phyloP scores from a whole-genome alignment of 1,140 invertebrate species.

The Conus ventricosus region DNA sequence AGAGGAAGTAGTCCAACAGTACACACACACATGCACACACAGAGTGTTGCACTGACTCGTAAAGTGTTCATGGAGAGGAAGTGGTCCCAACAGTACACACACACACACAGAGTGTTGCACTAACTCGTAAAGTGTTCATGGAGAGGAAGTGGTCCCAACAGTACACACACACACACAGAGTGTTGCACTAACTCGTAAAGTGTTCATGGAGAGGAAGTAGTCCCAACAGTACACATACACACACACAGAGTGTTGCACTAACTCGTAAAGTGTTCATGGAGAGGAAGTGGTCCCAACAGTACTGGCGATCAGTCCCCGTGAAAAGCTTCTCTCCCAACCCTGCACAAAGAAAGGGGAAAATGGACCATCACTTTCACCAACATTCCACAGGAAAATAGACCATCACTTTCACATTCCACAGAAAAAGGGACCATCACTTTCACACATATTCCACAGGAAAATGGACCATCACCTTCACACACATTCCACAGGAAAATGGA shows the following conservation, averaged over 20 bases:
- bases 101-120: slow-evolving; percentile 20
- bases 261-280: slow-evolving; percentile 81
- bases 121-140: slow-evolving; percentile 78
- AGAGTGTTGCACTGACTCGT: slow-evolving; percentile 43
- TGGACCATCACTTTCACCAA: too few species aligned
- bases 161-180: slow-evolving; percentile 62
- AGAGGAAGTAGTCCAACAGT: slow-evolving; percentile 88
- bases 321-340: slow-evolving; percentile 79
- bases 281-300: slow-evolving; percentile 86
- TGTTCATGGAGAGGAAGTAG: slow-evolving; percentile 85
- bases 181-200: slow-evolving; percentile 74
- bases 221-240: slow-evolving; percentile 83
- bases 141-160: slow-evolving; percentile 87
- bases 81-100: too few species aligned
- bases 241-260: slow-evolving; percentile 27
- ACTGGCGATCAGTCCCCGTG: slow-evolving; percentile 76
- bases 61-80: slow-evolving; percentile 85
- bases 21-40: too few species aligned
- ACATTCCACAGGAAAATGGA: too few species aligned
- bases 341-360: slow-evolving; percentile 69
- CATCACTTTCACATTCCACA: too few species aligned
- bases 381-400: too few species aligned
- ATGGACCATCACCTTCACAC: too few species aligned
- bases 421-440: too few species aligned
- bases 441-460: too few species aligned